These are phyloP conservation scores for Gadus chalcogrammus DNA, from an alignment of 2,113 vertebrate genomes.

Conservation along the genomic window DNA sequence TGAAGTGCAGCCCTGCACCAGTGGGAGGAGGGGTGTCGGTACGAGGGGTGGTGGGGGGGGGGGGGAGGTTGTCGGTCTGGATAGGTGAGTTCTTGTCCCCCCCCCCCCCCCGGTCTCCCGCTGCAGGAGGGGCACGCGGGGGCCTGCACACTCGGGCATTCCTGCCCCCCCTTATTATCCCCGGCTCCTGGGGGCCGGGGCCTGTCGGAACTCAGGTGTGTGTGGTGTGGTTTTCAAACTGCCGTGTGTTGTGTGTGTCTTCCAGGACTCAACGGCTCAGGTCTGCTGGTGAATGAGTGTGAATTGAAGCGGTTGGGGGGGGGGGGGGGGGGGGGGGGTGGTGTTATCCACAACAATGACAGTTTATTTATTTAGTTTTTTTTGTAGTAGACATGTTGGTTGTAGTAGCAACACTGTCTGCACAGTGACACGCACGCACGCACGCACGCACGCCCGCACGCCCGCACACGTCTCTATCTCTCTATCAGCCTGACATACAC, in stretches of 20 bases:
- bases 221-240: no score
- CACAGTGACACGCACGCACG: slow-evolving; percentile 61
- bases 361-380: slow-evolving; percentile 35
- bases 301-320: neutral
- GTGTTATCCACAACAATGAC: slow-evolving; percentile 65
- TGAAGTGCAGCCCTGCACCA: slow-evolving; percentile 65
- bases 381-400: slow-evolving; percentile 35
- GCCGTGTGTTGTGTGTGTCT: slow-evolving; percentile 26
- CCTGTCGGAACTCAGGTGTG: no score
- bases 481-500: no score
- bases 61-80: neutral
- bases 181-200: no score
- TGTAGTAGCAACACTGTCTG: slow-evolving; percentile 62
- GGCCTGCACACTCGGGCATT: no score
- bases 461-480: no score
- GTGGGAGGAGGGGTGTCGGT: slow-evolving; percentile 28
- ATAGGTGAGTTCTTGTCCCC: no score
- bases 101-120: no score
- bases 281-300: no score
- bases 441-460: neutral
- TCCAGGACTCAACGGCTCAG: no score
- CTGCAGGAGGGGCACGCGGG: no score
- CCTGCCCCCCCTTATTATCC: no score
- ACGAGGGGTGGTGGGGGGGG: neutral
- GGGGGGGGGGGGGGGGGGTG: neutral